Base-by-base conservation (phyloP, 64 coral and sea anemone genomes). In the Platygyra sinensis region DNA sequence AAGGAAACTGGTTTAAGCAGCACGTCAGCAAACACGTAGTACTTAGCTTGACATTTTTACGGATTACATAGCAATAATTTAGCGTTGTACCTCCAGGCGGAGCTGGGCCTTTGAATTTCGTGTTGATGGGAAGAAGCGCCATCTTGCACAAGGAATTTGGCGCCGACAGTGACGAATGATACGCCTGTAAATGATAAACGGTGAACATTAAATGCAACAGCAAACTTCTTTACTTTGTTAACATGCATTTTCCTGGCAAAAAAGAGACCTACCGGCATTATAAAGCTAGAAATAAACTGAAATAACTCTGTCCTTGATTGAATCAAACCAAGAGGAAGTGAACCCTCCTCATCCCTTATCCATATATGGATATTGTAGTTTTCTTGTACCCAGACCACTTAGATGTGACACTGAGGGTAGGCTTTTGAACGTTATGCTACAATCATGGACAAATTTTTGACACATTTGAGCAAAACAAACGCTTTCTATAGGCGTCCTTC, bases 101-200 rank as follows among this genome's bases (percentile, higher is more conserved):
- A 62, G 97, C 91, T 74, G 88, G 94, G 38, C 97, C 97, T 80
- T 99, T 99, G 83, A 93, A 93, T 32, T 93, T 99, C 14, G 97
- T 93, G 55, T 99, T 99, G 52, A 99, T 55, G 72, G 97, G 97
- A 65, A 99, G 76, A 57, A 96, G 88, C 88, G 97, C 97, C 97
- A 99, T 99, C 77, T 99, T 99, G 91, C 97, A 91, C 27, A 99
- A 60, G 27, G 97, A 89, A 33, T 49, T 81, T 0, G 94, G 88
- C 30, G 97, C 97, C 84, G 62, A 67, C n/a, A 99, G 80, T 29
- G 93, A 88, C 46, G 97, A 99, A 87, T 99, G 97, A 85, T 99
- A 99, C n/a, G 97, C 97, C 97, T 99, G 42, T 16, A 86, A 89
- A 88, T 24, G 10, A 29, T 71, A 72, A 79, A 91, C 90, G 15